Evolutionary conservation across 2,888 invertebrate genomes (phyloP).

Genomic region (Cepaea hortensis): DNA sequence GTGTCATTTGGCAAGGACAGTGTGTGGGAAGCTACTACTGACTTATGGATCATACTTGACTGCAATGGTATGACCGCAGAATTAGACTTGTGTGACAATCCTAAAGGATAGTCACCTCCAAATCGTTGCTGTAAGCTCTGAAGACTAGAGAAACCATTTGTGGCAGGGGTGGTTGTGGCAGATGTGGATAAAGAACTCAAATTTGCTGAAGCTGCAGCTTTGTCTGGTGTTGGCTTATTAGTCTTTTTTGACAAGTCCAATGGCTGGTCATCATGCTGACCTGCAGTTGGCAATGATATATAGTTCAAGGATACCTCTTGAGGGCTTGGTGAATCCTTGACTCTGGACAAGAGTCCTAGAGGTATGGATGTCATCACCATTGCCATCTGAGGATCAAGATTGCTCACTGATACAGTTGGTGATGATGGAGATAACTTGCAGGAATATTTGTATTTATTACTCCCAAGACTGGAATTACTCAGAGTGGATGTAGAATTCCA

Average conservation of each 20-base stretch:
- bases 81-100: conserved; percentile 56
- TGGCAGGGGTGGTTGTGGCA: not conserved
- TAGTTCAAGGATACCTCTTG: conserved; percentile 10
- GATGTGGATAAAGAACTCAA: not conserved
- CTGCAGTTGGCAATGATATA: not conserved
- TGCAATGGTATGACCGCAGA: conserved; percentile 52
- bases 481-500: not conserved
- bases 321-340: conserved; percentile 11
- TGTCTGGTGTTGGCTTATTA: not conserved
- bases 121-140: conserved; percentile 70
- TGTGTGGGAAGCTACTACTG: conserved; percentile 31
- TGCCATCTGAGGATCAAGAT: conserved; percentile 39
- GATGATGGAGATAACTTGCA: conserved; percentile 24
- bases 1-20: conserved; percentile 14
- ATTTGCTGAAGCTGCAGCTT: not conserved
- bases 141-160: conserved; percentile 64
- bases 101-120: conserved; percentile 67
- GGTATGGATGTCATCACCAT: conserved; percentile 39
- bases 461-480: not conserved
- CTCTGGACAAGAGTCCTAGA: conserved; percentile 36
- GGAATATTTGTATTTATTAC: conserved; percentile 37
- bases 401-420: not conserved
- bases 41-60: conserved; percentile 45
- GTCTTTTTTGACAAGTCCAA: conserved; percentile 44
- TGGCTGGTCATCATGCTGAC: conserved; percentile 36